Percentiles rank a stretch among this genome's conserved stretches.
Conservation (phyloP, 2,113 vertebrate genomes). For the Nansenia antarctica region DNA sequence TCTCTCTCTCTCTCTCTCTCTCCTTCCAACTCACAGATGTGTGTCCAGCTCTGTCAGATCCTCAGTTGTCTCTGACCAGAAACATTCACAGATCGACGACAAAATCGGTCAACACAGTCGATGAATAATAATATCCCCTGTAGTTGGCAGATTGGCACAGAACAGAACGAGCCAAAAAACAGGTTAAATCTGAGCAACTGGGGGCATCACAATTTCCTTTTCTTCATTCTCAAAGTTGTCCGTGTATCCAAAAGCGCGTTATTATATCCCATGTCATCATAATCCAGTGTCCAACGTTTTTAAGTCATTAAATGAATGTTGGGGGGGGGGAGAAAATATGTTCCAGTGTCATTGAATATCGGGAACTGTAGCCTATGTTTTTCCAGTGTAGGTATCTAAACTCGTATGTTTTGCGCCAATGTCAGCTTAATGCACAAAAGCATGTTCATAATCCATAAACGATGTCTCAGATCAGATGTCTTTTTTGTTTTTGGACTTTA, state of each 20-base stretch:
- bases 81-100: background rate
- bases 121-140: slow-evolving; percentile 11
- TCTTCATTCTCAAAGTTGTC: slow-evolving; percentile 71
- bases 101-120: background rate
- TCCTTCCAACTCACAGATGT: no score
- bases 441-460: slow-evolving; percentile 3
- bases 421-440: background rate
- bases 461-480: background rate
- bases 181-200: slow-evolving; percentile 34
- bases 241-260: slow-evolving; percentile 20
- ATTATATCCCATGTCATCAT: slow-evolving; percentile 7
- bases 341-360: slow-evolving; percentile 15
- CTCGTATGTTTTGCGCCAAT: no score
- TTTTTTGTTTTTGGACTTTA: no score
- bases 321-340: slow-evolving; percentile 17
- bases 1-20: no score
- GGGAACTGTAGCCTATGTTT: slow-evolving; percentile 8
- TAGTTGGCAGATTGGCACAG: background rate
- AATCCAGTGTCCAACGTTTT: background rate
- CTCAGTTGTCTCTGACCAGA: background rate
- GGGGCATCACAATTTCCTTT: slow-evolving; percentile 57
- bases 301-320: no score
- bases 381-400: slow-evolving; percentile 44
- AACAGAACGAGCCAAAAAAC: slow-evolving; percentile 11
- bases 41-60: background rate